Evolutionary conservation across 2,888 invertebrate species (phyloP).

Genomic region (Acrobasis suavella): DNA sequence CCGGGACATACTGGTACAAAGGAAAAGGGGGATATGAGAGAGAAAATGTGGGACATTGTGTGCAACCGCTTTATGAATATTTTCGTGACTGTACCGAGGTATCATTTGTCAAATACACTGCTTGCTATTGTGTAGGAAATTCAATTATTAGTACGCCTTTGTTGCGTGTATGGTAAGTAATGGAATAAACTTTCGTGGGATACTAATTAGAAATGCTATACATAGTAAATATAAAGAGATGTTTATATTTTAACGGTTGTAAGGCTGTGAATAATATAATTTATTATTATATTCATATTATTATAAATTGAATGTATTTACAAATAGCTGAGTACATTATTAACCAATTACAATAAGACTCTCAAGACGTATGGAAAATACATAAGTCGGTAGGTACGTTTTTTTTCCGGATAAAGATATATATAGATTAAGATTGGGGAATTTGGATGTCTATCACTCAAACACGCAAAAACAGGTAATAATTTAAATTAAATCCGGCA

Average conservation of each 20-base stretch:
- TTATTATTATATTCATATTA: no score
- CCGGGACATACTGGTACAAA: slow-evolving; percentile 27
- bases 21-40: slow-evolving; percentile 14
- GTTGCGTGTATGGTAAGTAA: neutral
- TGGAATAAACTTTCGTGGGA: neutral
- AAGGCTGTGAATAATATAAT: no score
- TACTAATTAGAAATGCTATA: neutral
- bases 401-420: no score
- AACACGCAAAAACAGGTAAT: no score
- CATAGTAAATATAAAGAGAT: neutral
- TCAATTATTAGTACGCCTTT: slow-evolving; percentile 13
- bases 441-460: no score
- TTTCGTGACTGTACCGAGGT: slow-evolving; percentile 15
- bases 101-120: slow-evolving; percentile 20
- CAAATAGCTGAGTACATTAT: no score
- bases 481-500: no score
- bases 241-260: neutral
- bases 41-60: slow-evolving; percentile 17
- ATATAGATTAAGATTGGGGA: no score
- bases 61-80: slow-evolving; percentile 18
- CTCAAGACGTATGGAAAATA: no score
- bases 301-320: no score
- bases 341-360: no score
- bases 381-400: no score
- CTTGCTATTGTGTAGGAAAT: slow-evolving; percentile 8